Conservation (phyloP, 1,140 invertebrate species). For the Sogatella furcifera region DNA sequence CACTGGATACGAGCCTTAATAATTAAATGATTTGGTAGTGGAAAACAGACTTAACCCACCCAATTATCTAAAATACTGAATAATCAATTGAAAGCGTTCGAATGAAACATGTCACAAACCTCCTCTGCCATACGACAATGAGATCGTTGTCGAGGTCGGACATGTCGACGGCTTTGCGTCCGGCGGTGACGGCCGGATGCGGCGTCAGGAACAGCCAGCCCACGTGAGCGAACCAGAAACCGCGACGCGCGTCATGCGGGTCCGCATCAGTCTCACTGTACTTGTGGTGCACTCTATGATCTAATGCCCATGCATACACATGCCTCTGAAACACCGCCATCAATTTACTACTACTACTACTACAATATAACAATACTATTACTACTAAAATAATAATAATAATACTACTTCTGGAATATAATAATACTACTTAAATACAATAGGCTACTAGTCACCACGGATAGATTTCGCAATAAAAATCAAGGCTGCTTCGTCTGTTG, state of each 20-base stretch:
- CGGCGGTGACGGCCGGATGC: constrained; percentile 63
- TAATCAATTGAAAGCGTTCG: neutral
- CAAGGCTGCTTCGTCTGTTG: too few species aligned
- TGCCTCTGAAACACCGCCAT: constrained; percentile 41
- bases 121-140: constrained; percentile 77
- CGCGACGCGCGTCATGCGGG: constrained; percentile 66
- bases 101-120: constrained; percentile 29
- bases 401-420: too few species aligned
- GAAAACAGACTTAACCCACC: too few species aligned
- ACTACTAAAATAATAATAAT: too few species aligned
- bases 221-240: constrained; percentile 72
- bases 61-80: too few species aligned
- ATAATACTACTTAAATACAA: too few species aligned
- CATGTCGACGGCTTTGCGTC: constrained; percentile 65
- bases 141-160: constrained; percentile 74
- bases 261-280: constrained; percentile 71
- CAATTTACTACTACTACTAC: constrained; percentile 9
- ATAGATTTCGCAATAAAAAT: too few species aligned
- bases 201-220: constrained; percentile 69
- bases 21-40: too few species aligned
- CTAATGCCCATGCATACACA: constrained; percentile 65
- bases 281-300: constrained; percentile 75
- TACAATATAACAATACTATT: too few species aligned
- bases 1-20: too few species aligned
- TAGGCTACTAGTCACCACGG: too few species aligned